A percentile compares a stretch with the other conserved stretches of the same genome.
These are phyloP conservation scores for Leucophenga maculata DNA, from an alignment of 2,888 invertebrate species.

Conservation along the genomic window DNA sequence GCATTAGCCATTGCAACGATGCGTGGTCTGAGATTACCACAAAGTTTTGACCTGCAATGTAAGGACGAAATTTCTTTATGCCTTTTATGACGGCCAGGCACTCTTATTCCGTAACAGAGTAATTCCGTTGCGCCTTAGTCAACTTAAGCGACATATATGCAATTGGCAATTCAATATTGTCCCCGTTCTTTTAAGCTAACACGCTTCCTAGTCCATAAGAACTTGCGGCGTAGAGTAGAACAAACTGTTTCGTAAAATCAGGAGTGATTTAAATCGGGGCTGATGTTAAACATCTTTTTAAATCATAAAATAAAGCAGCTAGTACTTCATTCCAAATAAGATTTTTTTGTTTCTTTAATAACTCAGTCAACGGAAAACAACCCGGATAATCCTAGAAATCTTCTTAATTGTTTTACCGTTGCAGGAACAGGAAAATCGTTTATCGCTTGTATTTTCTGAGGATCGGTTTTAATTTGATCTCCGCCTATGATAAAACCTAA, in stretches of 20 bases:
- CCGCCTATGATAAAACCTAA: slow-evolving; percentile 19
- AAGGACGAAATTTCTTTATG: too few relatives aligned
- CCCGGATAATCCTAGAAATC: too few relatives aligned
- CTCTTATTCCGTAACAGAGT: slow-evolving; percentile 22
- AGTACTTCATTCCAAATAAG: slow-evolving; percentile 12
- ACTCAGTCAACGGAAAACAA: too few relatives aligned
- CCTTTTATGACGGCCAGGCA: not conserved
- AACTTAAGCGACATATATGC: slow-evolving; percentile 20
- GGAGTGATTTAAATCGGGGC: not conserved
- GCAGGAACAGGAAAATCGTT: slow-evolving; percentile 22
- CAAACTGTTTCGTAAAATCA: slow-evolving; percentile 10
- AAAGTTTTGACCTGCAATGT: slow-evolving; percentile 9
- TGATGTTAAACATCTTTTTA: not conserved
- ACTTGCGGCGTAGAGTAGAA: slow-evolving; percentile 23
- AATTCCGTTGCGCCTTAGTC: slow-evolving; percentile 30
- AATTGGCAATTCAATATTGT: too few relatives aligned
- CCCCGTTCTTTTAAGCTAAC: not conserved
- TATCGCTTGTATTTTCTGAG: too few relatives aligned
- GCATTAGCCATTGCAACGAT: slow-evolving; percentile 29
- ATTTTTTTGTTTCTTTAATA: slow-evolving; percentile 17
- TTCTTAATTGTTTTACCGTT: slow-evolving; percentile 16
- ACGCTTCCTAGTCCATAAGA: slow-evolving; percentile 6
- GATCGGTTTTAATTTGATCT: too few relatives aligned
- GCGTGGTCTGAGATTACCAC: slow-evolving; percentile 5
- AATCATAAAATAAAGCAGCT: not conserved